Percentiles rank a stretch among this genome's conserved stretches.
Conservation (phyloP, 2,113 vertebrate genomes). For the Apistogramma diplotaenia region DNA sequence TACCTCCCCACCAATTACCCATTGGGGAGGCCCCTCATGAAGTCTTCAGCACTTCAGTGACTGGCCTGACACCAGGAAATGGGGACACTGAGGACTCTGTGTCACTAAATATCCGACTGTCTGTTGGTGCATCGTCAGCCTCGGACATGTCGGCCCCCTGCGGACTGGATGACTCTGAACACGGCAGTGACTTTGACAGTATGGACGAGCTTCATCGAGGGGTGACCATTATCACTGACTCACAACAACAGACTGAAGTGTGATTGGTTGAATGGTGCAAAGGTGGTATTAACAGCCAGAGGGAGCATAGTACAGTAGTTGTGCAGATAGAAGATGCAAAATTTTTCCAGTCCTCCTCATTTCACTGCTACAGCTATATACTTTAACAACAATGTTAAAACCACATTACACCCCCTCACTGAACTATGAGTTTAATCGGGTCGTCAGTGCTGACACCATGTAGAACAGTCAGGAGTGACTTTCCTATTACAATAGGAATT, state of each 20-base stretch:
- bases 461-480: neutral
- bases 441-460: neutral
- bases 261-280: conserved; percentile 58
- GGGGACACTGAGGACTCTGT: conserved; percentile 71
- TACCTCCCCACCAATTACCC: conserved; percentile 92
- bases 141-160: conserved; percentile 83
- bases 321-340: neutral
- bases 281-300: neutral
- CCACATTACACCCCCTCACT: neutral
- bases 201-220: conserved; percentile 81
- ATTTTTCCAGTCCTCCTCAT: neutral
- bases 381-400: neutral
- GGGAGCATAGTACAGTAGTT: neutral
- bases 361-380: neutral
- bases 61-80: conserved; percentile 72
- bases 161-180: conserved; percentile 83
- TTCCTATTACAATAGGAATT: conserved; percentile 8
- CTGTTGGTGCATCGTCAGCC: conserved; percentile 81
- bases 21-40: conserved; percentile 74
- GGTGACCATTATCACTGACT: conserved; percentile 65
- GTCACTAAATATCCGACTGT: conserved; percentile 80
- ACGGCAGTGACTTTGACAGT: conserved; percentile 86
- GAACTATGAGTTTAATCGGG: neutral
- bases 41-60: conserved; percentile 80
- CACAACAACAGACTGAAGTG: conserved; percentile 95